Evolutionary conservation across 2,888 invertebrate species (phyloP), one percentile per base, ranked within the genome.

Genomic region (Priocnemis perturbator): DNA sequence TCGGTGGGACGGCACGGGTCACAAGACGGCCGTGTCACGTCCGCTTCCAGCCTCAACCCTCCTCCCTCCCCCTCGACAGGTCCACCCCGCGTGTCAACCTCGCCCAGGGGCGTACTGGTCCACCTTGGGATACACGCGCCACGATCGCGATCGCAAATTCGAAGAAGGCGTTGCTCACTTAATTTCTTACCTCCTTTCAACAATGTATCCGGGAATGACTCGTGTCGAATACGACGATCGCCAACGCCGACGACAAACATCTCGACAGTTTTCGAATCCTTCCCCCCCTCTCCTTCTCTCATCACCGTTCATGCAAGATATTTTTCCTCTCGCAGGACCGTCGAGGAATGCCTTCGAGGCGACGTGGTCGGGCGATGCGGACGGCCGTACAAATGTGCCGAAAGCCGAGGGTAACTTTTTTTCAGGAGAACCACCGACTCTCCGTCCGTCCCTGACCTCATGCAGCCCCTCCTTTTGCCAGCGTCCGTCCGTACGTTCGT

Each of bases 21-120:
- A 84, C 85, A 88, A 88, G 88, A 87, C 87, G 88, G 81, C 85
- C 88, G 84, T 85, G 88, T 88, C 88, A 88, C 88, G 88, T 88
- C 84, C 87, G 85, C 83, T 84, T 84, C 81, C 83, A 83, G 83
- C 84, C 81, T 84, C 86, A 79, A 82, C 85, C 85, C 80, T 71
- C 37, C 59, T 73, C 83, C 79, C 73, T 75, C 63, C 52, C 77
- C 84, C 78, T 76, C 80, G 83, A 83, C 85, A 82, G 84, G 80
- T 84, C 80, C 85, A 79, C 85, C 83, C 83, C 78, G 81, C 85
- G 83, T 83, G 83, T 84, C 86, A 84, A 82, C 78, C 80, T 83
- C 83, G 71, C 81, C 79, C 79, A 76, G 81, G 78, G 80, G 68
- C 73, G 74, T 76, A 78, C 63, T 76, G 73, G 67, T 62, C 72